Evolutionary conservation across 2,797 vertebrate genomes (phyloP), one percentile per base, ranked within the genome.

Genomic region (Amblyraja radiata): DNA sequence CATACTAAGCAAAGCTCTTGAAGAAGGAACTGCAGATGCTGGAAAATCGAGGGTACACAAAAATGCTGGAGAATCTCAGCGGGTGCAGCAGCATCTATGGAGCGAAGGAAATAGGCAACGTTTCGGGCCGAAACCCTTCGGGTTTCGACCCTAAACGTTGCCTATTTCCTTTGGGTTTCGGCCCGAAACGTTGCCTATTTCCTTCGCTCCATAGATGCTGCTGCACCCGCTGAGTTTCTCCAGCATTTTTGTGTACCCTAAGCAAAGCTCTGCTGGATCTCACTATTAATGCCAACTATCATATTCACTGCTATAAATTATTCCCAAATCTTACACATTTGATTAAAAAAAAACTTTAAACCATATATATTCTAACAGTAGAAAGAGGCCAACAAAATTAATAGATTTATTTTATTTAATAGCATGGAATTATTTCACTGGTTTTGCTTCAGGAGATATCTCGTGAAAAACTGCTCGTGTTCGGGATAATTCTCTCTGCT

Each of bases 291-390:
- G 25, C 54, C 73, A 76, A 25, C 39, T 16, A 54, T 39, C 4
- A 92, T 23, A 54, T 23, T 18, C 13, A 39, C 39, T 76, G 39
- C 73, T 91, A 91, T 91, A 91, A 91, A 58, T 92, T 92, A 92
- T 76, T 91, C 73, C 25, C 90, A 74, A 90, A 91, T 5, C 73
- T 54, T 74, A 73, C 90, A 91, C 84, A 88, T n/a, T 18, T 88
- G 84, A 74, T 54, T 73, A 76, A 76, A 91, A 79, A 79, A 32
- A 74, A 58, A 23, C 25, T 76, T 76, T 16, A 7, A 36, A 76
- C 74, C n/a, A 90, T 25, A 25, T 25, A 46, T 91, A 73, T 91
- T 91, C 46, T 11, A 74, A 14, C 1, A 46, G 46, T 54, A 92
- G 76, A 54, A 91, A 76, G 71, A 74, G 68, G 25, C 25, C 32